Base-by-base conservation (phyloP, 2,888 invertebrate genomes). In the Ectemnius lituratus region DNA sequence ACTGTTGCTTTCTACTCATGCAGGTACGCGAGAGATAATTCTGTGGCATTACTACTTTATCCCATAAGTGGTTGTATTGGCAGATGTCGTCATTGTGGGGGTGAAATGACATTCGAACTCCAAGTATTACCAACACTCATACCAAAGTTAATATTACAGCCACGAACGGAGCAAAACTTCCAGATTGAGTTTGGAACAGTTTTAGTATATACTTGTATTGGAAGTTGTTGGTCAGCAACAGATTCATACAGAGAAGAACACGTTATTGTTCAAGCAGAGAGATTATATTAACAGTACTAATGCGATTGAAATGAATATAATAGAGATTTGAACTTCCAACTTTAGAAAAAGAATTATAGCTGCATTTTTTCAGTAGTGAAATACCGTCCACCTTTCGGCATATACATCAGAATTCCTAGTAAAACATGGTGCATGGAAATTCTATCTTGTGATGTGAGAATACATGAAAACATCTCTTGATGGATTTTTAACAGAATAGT, bases 121-220 rank as follows among this genome's bases (percentile, higher is more conserved):
- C 98, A 98, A 92, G 92, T 98, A 58, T 92, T 97, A 62, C 96
- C 98, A 0, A 95, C 95, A 2, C 92, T 97, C 49, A 94, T 97
- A 68, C 94, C 95, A 20, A 94, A 95, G 69, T 91, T 97, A 47
- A 92, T 92, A 65, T 90, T 96, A 62, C 82, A 84, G 70, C 90
- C 92, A 18, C 92, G 92, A 13, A 92, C 91, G 46, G 93, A 93
- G 74, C 86, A 90, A 2, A 91, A 92, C 20, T 92, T 92, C 14
- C 87, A 90, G 60, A 90, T 93, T 11, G 97, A 98, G 90, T 97
- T 96, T 89, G 96, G 97, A 8, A 97, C 96, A n/a, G 95, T 97
- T 2, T 91, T 97, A 14, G 92, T 97, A 16, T 97, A 95, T 88
- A 96, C 97, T 1, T 98, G 98, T 89, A 92, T 93, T 52, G 93